Base-by-base conservation (phyloP, 2,113 vertebrate species). In the Chionodraco myersi region DNA sequence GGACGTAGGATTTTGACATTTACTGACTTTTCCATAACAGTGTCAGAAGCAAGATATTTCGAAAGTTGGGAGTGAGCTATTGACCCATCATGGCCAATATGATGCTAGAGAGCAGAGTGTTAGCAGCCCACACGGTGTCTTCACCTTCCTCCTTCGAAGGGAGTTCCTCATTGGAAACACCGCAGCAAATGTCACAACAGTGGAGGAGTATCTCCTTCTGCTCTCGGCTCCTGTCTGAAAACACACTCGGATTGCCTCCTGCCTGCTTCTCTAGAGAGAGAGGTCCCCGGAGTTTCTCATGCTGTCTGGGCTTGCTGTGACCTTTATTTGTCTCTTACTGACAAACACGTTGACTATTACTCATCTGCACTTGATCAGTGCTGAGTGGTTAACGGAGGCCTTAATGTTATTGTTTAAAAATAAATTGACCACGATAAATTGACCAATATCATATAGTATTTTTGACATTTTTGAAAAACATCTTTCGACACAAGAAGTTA, bases 101-200 rank as follows among this genome's bases (percentile, higher is more conserved):
- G 54, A 58, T 16, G 18, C 64, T 34, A 30, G 21, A 62, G 61
- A 77, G 61, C 51, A 73, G 23, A 74, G 47, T 86, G 87, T 75
- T 77, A 85, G 34, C 75, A n/a, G 11, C 77, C 79, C 53, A 79
- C 82, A 60, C 48, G 52, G 49, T 41, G 7, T 61, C 66, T 69
- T 83, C 62, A 79, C 83, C 70, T 67, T 84, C 77, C 72, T 85
- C 53, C 75, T 89, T 36, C 80, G 34, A 80, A 78, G 85, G 66
- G 79, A 87, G 78, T 87, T 89, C 87, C 83, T 72, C 48, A 57
- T 61, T 79, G 82, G 77, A 89, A 88, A 76, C 66, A 11, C 59
- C 74, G 48, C 77, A 61, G 63, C 15, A 52, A 48, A n/a, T 88
- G 88, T 89, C 80, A 72, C 83, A 92, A 81, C 56, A 57, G 66